phyloP scores from a whole-genome alignment of 2,888 invertebrate genomes.

The Apamea sordens region DNA sequence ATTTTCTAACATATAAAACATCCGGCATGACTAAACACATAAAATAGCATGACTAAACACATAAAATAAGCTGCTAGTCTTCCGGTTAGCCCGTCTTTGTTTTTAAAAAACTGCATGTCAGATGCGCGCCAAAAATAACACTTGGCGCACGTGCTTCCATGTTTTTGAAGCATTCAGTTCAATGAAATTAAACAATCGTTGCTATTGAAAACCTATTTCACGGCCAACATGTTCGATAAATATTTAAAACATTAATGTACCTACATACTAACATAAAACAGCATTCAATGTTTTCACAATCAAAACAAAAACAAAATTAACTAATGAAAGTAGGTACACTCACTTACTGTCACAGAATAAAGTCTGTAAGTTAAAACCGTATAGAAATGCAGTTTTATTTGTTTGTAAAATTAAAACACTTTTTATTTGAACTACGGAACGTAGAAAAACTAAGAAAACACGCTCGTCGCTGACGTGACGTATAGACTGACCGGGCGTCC shows the following conservation, averaged over 20 bases:
- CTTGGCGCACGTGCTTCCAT: constrained; percentile 69
- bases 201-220: constrained; percentile 21
- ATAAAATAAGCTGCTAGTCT: constrained; percentile 15
- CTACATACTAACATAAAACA: constrained; percentile 19
- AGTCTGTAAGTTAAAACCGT: constrained; percentile 20
- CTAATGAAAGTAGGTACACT: constrained; percentile 20
- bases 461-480: constrained; percentile 36
- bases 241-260: constrained; percentile 5
- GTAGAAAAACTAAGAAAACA: constrained; percentile 47
- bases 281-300: constrained; percentile 23
- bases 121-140: constrained; percentile 82
- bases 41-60: constrained; percentile 16
- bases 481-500: constrained; percentile 69
- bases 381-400: constrained; percentile 15
- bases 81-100: constrained; percentile 50
- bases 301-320: constrained; percentile 35
- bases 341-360: constrained; percentile 50
- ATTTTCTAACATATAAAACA: constrained; percentile 17
- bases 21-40: constrained; percentile 14
- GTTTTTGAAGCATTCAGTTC: constrained; percentile 40
- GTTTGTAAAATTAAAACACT: constrained; percentile 42
- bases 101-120: constrained; percentile 74
- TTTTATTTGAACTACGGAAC: constrained; percentile 47
- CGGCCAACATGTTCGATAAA: constrained; percentile 17
- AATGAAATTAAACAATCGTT: constrained; percentile 39